phyloP scores from a whole-genome alignment of 1,140 invertebrate species.

The Cydia amplana region DNA sequence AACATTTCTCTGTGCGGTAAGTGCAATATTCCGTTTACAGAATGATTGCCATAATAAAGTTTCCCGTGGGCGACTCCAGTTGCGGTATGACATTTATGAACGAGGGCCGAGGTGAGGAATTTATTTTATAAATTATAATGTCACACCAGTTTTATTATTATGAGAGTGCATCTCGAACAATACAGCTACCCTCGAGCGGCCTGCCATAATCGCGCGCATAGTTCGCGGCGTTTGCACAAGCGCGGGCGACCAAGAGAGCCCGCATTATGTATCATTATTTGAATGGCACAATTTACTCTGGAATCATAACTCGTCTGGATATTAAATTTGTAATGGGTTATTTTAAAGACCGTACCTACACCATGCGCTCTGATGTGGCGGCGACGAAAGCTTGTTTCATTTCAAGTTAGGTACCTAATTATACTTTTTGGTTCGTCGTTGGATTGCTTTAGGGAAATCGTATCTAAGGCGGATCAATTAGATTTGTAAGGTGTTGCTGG shows the following conservation, averaged over 20 bases:
- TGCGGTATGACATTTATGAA: constrained; percentile 24
- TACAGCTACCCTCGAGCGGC: constrained; percentile 34
- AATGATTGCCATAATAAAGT: constrained; percentile 25
- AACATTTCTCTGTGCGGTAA: background rate
- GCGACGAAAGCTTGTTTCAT: constrained; percentile 35
- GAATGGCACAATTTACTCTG: constrained; percentile 69
- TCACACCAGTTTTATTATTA: constrained; percentile 23
- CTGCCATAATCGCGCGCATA: constrained; percentile 34
- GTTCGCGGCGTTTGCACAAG: constrained; percentile 48
- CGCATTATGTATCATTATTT: constrained; percentile 75
- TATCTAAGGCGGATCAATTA: constrained; percentile 20
- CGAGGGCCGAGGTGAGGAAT: constrained; percentile 21
- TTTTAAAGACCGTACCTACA: constrained; percentile 51
- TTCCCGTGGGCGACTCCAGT: background rate
- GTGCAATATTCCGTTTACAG: background rate
- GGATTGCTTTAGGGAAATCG: constrained; percentile 32
- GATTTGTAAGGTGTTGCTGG: background rate
- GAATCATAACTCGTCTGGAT: constrained; percentile 57
- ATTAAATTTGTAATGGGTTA: constrained; percentile 66
- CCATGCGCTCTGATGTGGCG: constrained; percentile 32
- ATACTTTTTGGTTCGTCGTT: constrained; percentile 27
- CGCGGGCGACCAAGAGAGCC: constrained; percentile 52
- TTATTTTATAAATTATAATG: constrained; percentile 30
- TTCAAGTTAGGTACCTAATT: background rate
- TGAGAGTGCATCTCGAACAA: constrained; percentile 22